Evolutionary conservation across 2,113 vertebrate species (phyloP), one percentile per base, ranked within the genome.

Genomic region (Aptenodytes patagonicus): DNA sequence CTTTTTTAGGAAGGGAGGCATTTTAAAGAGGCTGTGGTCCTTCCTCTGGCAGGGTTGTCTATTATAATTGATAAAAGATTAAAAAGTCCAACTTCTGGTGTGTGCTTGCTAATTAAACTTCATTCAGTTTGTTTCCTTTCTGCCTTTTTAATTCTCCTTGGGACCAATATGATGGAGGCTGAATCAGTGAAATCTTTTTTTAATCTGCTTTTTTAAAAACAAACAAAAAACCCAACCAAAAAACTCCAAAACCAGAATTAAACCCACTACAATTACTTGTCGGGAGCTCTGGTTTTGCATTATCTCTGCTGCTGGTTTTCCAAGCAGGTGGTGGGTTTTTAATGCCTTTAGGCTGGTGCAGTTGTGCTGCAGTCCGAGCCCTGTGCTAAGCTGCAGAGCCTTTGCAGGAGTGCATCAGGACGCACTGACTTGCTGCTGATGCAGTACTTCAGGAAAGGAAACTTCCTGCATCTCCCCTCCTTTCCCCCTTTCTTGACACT

Each of bases 321-420:
- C 36, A 11, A 6, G 92, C 70, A 38, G 94, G 49, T 21, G 60
- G 3, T 2, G 75, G 77, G 57, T 6, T 91, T 91, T 32, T 3
- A 15, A 25, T 29, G 61, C 90, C 61, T 52, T 24, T 1, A 26
- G 96, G 95, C 96, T 98, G 97, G 96, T 98, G 98, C 98, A 97
- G 98, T 97, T 96, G 81, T 86, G 95, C 98, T 97, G 98, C 98
- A 97, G 98, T 97, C 96, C 91, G 95, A 73, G 97, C 95, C 87
- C 87, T 15, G 95, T 24, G 96, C 79, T 57, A 12, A 51, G 60
- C 98, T 98, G 98, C 98, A 91, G 97, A 96, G 97, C 87, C 87
- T 86, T 68, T 94, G 97, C 97, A 16, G 97, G 87, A 94, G 93
- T 1, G 97, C 96, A 82, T 26, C 95, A 65, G 94, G 87, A 81